phyloP scores from a whole-genome alignment of 2,888 invertebrate genomes.

The Zele albiditarsus region DNA sequence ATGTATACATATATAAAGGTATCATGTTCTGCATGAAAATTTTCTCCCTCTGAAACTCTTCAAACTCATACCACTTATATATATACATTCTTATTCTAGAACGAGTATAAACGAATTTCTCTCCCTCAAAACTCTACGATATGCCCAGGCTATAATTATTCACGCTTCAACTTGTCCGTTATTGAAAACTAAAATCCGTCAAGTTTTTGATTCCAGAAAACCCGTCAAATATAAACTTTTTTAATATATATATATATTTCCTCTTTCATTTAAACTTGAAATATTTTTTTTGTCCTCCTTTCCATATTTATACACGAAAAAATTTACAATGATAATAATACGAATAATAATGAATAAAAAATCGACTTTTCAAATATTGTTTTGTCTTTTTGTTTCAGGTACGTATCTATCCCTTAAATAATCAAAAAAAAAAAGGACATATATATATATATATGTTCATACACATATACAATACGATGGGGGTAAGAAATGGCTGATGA shows the following conservation, averaged over 20 bases:
- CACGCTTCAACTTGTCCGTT: conserved; percentile 56
- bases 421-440: conserved; percentile 1
- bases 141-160: conserved; percentile 60
- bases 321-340: conserved; percentile 11
- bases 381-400: conserved; percentile 64
- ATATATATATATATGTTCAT: conserved; percentile 19
- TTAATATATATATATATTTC: conserved; percentile 17
- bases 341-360: conserved; percentile 10
- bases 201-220: conserved; percentile 52
- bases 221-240: conserved; percentile 15
- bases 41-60: conserved; percentile 10
- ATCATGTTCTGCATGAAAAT: conserved; percentile 17
- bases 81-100: background rate
- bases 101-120: background rate
- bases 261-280: background rate
- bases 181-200: conserved; percentile 54
- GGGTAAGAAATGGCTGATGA: conserved; percentile 25
- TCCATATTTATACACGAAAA: background rate
- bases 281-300: background rate
- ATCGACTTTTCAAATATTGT: conserved; percentile 23
- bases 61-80: conserved; percentile 4
- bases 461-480: background rate
- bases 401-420: conserved; percentile 53
- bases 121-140: conserved; percentile 31
- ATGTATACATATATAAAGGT: background rate